Conservation (phyloP, 2,797 vertebrate species). For the Gallinago nigripennis region DNA sequence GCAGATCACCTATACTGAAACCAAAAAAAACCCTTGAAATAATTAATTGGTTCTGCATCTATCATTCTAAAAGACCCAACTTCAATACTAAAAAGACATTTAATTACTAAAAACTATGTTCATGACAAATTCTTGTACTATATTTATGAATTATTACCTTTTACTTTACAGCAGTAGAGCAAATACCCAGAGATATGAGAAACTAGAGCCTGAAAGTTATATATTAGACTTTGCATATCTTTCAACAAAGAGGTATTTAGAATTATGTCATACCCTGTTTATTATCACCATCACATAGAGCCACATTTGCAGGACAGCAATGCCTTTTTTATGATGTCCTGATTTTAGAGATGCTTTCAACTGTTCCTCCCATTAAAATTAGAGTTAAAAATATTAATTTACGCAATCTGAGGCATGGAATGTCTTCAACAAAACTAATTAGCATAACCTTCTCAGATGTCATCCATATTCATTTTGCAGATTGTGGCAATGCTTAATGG, state of each 20-base stretch:
- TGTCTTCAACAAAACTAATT: slow-evolving; percentile 28
- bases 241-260: not conserved
- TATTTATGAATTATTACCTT: not conserved
- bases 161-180: not conserved
- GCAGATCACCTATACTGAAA: not conserved
- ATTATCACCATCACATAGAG: not conserved
- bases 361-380: slow-evolving; percentile 13
- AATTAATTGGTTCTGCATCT: not conserved
- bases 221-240: not conserved
- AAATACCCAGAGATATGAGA: not conserved
- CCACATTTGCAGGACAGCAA: not conserved
- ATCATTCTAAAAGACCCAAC: not conserved
- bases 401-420: not conserved
- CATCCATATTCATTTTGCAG: slow-evolving; percentile 54
- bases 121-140: not conserved
- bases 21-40: not conserved
- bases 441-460: slow-evolving; percentile 39
- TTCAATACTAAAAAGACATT: not conserved
- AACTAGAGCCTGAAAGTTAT: slow-evolving; percentile 21
- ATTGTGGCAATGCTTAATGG: slow-evolving; percentile 27
- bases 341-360: not conserved
- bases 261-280: not conserved
- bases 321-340: not conserved
- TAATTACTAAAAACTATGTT: not conserved
- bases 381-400: slow-evolving; percentile 56